phyloP scores from a whole-genome alignment of 2,113 vertebrate genomes.

The Cacatua alba region DNA sequence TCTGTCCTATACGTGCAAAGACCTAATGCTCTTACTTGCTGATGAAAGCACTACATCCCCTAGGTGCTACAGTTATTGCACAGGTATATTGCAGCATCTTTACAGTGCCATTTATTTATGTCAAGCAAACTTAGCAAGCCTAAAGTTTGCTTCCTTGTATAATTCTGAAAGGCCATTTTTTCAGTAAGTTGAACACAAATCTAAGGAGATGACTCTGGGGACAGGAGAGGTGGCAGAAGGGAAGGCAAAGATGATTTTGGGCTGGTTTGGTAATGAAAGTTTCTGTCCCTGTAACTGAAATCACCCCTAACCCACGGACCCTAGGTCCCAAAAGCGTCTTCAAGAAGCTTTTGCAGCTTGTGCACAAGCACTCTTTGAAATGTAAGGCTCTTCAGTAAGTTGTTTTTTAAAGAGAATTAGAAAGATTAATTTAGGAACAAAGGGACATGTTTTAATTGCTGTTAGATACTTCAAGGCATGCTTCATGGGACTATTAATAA shows the following conservation, averaged over 20 bases:
- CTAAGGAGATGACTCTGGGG: too few relatives aligned
- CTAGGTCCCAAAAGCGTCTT: not conserved
- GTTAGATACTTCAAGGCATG: not conserved
- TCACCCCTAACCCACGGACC: accelerated
- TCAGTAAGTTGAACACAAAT: too few relatives aligned
- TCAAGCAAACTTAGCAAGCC: too few relatives aligned
- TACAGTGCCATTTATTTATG: accelerated
- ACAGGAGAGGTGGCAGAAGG: not conserved
- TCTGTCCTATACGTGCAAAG: accelerated
- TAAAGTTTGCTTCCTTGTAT: accelerated
- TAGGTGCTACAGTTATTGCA: accelerated
- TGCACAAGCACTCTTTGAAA: not conserved
- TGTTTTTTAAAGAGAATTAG: not conserved
- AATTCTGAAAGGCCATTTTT: accelerated
- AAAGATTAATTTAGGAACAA: not conserved
- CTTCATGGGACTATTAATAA: not conserved
- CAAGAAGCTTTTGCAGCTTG: not conserved
- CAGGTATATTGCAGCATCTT: accelerated
- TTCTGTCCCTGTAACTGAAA: not conserved
- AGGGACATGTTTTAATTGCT: not conserved
- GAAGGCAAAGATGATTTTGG: not conserved
- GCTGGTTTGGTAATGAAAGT: not conserved
- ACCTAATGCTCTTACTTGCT: accelerated
- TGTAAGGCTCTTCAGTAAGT: not conserved
- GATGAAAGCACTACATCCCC: not conserved